Evolutionary conservation across 2,888 invertebrate species (phyloP).

Genomic region (Drosophila merina): DNA sequence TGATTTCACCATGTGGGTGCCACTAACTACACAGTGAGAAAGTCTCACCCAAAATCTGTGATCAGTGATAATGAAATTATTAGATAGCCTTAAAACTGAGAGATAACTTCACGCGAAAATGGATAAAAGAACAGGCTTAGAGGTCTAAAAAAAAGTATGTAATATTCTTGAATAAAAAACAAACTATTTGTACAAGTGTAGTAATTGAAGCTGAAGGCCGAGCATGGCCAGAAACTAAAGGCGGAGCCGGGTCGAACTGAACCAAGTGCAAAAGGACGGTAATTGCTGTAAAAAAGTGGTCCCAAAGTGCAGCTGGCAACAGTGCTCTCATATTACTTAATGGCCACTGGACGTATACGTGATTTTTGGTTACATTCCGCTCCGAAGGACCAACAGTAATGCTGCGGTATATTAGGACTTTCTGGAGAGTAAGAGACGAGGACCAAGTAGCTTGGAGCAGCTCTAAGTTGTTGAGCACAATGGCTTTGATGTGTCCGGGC

Average conservation of each 20-base stretch:
- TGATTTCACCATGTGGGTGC: constrained; percentile 56
- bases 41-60: background rate
- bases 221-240: constrained; percentile 10
- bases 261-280: constrained; percentile 44
- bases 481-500: constrained; percentile 43
- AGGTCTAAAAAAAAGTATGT: too few species aligned
- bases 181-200: constrained; percentile 7
- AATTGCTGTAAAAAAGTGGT: constrained; percentile 45
- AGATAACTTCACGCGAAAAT: too few species aligned
- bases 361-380: constrained; percentile 54
- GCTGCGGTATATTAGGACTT: constrained; percentile 26
- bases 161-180: background rate
- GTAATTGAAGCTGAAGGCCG: constrained; percentile 37
- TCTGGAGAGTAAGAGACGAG: background rate
- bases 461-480: constrained; percentile 48
- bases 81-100: too few species aligned
- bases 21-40: constrained; percentile 33
- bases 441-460: constrained; percentile 9
- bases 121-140: too few species aligned
- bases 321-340: constrained; percentile 53
- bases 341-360: constrained; percentile 73
- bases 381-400: constrained; percentile 25
- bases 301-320: constrained; percentile 58
- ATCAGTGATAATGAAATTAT: background rate
- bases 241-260: constrained; percentile 10